phyloP scores from a whole-genome alignment of 1,140 invertebrate species.

The Heliconius himera region DNA sequence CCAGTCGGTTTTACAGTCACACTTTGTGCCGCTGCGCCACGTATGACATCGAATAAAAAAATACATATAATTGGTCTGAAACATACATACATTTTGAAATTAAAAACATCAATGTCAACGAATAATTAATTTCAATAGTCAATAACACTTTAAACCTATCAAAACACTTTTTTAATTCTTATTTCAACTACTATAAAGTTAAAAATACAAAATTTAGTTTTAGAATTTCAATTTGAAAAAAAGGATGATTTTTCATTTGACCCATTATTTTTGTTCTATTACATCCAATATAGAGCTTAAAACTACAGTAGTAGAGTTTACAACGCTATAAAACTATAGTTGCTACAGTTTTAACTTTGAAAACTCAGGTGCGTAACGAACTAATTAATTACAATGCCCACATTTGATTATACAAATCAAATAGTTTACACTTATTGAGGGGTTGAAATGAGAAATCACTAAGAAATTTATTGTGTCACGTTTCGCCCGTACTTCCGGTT shows the following conservation, averaged over 20 bases:
- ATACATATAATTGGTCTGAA: neutral
- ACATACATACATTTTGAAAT: neutral
- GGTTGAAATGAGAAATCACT: slow-evolving; percentile 80
- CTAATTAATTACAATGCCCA: slow-evolving; percentile 80
- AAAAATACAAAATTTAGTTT: too few species aligned
- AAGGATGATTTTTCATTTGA: slow-evolving; percentile 3
- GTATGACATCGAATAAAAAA: too few species aligned
- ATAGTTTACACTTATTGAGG: slow-evolving; percentile 66
- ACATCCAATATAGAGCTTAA: neutral
- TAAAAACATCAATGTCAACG: slow-evolving; percentile 46
- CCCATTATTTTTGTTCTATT: neutral
- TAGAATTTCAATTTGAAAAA: neutral
- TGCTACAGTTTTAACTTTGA: slow-evolving; percentile 32
- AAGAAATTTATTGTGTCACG: slow-evolving; percentile 80
- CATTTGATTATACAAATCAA: slow-evolving; percentile 81
- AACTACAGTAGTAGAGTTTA: neutral
- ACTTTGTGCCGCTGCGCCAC: too few species aligned
- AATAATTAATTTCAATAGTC: slow-evolving; percentile 50
- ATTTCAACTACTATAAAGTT: too few species aligned
- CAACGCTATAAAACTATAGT: neutral
- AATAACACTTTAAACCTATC: slow-evolving; percentile 19
- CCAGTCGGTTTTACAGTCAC: too few species aligned
- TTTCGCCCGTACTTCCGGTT: slow-evolving; percentile 70
- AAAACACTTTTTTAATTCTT: too few species aligned
- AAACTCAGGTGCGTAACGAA: slow-evolving; percentile 79